Base-by-base conservation (phyloP, 1,140 invertebrate genomes). In the Drosophila murphyi region DNA sequence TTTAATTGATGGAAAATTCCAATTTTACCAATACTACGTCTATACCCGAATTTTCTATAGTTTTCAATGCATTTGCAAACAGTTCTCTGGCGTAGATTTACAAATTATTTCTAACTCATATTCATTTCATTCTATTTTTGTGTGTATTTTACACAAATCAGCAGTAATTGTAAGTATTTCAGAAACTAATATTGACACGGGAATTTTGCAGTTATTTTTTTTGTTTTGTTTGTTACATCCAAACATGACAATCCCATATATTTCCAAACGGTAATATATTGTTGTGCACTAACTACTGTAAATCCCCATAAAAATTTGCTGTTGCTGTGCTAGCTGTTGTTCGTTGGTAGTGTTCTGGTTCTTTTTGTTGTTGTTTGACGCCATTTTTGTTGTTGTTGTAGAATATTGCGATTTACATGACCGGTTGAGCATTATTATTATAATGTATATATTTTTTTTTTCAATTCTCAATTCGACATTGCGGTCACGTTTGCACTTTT, bases 361-460 rank as follows among this genome's bases (percentile, higher is more conserved):
- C 59, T 20, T 20, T 20, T 34, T 41, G 32, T 35, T 69, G 32
- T 45, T 50, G 47, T 64, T 64, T 64, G 61, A 63, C 59, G 68
- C 59, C 61, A 71, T 71, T 71, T 71, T 34, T 35, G n/a, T 6
- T 10, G 20, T 20, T 20, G 20, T 20, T 20, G 20, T 62, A 51
- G 59, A 85, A 81, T 87, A 82, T 72, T 86, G 65, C 59, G 54
- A 85, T 86, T 86, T 78, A 87, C 82, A 87, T 79, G 82, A 72
- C 57, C 57, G 52, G 65, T 62, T 75, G 63, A 61, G 47, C 74
- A 74, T 69, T 75, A 41, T 41, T 86, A 47, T 20, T 75, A 20
- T 20, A 20, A 41, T 41, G 7, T 7, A 3, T 39, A 1, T 39
- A 0, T 41, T 10, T 41, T 41, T 41, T n/a, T 10, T 10, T 10